Percentiles rank a stretch among this genome's conserved stretches.
Conservation (phyloP, 1,140 invertebrate species). For the Lanistes nyassanus region DNA sequence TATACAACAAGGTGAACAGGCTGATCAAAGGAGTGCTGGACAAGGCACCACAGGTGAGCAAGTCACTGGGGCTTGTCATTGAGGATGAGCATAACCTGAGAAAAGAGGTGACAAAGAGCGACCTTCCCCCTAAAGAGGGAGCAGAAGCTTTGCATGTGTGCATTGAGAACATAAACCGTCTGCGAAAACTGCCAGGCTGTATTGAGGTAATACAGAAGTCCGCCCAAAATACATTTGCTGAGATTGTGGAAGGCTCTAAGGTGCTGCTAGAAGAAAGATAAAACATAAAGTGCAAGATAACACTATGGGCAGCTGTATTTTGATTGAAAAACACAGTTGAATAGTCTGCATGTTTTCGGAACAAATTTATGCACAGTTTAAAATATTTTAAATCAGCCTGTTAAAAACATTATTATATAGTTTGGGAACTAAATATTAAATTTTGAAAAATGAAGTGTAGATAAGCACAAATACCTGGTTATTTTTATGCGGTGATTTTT, state of each 20-base stretch:
- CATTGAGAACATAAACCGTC: conserved; percentile 36
- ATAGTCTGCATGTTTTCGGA: too few relatives aligned
- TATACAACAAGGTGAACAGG: conserved; percentile 42
- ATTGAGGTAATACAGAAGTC: conserved; percentile 41
- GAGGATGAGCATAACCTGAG: conserved; percentile 41
- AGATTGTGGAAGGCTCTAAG: conserved; percentile 42
- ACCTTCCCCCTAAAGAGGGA: conserved; percentile 28
- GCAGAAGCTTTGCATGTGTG: conserved; percentile 37
- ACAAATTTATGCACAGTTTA: too few relatives aligned
- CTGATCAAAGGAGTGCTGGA: conserved; percentile 37
- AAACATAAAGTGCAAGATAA: too few relatives aligned
- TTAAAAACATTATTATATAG: too few relatives aligned
- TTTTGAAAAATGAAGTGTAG: too few relatives aligned
- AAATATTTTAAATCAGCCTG: too few relatives aligned
- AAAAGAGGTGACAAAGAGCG: conserved; percentile 37
- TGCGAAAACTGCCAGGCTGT: conserved; percentile 31
- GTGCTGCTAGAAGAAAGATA: conserved; percentile 32
- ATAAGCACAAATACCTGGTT: too few relatives aligned
- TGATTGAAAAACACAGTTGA: too few relatives aligned
- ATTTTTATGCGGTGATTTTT: too few relatives aligned
- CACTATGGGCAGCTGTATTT: too few relatives aligned
- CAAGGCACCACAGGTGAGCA: conserved; percentile 32
- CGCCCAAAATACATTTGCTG: conserved; percentile 32
- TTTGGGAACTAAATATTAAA: too few relatives aligned
- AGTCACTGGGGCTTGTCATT: conserved; percentile 29